phyloP scores from a whole-genome alignment of 2,888 invertebrate species.

The Psylliodes chrysocephalus region DNA sequence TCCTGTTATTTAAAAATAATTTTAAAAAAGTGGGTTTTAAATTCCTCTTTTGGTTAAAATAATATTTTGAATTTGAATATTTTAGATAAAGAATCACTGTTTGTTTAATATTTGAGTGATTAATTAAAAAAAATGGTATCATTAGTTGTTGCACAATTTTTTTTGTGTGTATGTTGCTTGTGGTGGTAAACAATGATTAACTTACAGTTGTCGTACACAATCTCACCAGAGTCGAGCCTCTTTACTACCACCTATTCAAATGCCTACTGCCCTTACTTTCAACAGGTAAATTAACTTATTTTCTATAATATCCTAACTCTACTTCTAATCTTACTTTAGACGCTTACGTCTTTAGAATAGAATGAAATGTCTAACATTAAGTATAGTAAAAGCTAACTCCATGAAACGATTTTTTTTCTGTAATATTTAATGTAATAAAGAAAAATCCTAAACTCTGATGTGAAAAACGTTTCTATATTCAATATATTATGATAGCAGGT shows the following conservation, averaged over 20 bases:
- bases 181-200: slow-evolving; percentile 39
- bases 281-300: slow-evolving; percentile 66
- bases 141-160: too few species aligned
- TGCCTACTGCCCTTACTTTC: slow-evolving; percentile 69
- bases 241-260: slow-evolving; percentile 70
- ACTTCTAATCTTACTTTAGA: neutral
- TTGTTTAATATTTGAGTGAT: slow-evolving; percentile 8
- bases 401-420: too few species aligned
- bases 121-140: neutral
- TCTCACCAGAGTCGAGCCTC: slow-evolving; percentile 59
- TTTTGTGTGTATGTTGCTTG: slow-evolving; percentile 28
- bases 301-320: slow-evolving; percentile 1
- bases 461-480: too few species aligned
- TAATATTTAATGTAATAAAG: too few species aligned
- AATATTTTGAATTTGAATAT: too few species aligned
- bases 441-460: too few species aligned
- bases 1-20: too few species aligned
- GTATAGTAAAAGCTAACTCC: too few species aligned
- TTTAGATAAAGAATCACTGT: slow-evolving; percentile 50
- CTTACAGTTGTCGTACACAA: slow-evolving; percentile 57
- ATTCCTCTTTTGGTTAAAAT: too few species aligned
- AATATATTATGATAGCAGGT: too few species aligned
- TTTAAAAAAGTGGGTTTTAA: too few species aligned
- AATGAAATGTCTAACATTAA: neutral
- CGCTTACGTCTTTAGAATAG: neutral